Percentiles rank a stretch among this genome's conserved stretches.
phyloP scores from a whole-genome alignment of 2,113 vertebrate genomes.

The Tyto alba region DNA sequence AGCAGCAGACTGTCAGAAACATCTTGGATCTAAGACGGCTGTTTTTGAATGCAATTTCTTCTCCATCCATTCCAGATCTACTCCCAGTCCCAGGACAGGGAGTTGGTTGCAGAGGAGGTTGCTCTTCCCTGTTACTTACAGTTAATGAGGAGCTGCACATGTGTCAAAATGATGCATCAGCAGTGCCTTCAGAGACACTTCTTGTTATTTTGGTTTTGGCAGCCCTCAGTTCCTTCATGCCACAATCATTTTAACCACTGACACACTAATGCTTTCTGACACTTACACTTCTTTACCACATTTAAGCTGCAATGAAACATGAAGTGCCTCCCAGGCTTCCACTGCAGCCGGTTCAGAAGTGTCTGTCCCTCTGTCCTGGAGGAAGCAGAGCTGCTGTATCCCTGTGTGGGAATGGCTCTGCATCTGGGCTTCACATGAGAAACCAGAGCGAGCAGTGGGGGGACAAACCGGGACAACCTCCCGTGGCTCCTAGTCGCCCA shows the following conservation, averaged over 20 bases:
- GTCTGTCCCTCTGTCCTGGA: neutral
- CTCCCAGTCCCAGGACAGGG: neutral
- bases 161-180: neutral
- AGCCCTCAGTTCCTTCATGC: neutral
- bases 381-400: neutral
- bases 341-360: neutral
- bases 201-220: neutral
- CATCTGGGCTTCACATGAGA: neutral
- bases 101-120: neutral
- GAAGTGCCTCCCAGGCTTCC: neutral
- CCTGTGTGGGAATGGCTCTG: neutral
- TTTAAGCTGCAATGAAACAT: neutral
- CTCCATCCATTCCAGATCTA: neutral
- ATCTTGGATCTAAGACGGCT: neutral
- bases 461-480: neutral
- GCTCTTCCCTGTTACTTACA: neutral
- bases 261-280: slow-evolving; percentile 11
- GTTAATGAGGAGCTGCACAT: neutral
- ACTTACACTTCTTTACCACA: neutral
- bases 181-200: neutral
- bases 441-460: neutral
- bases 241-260: slow-evolving; percentile 1
- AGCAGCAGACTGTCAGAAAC: rapidly evolving
- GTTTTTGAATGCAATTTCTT: neutral
- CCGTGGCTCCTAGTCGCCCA: neutral